These are phyloP conservation scores for Bombyx huttoni DNA, from an alignment of 2,888 invertebrate genomes.

Conservation along the genomic window DNA sequence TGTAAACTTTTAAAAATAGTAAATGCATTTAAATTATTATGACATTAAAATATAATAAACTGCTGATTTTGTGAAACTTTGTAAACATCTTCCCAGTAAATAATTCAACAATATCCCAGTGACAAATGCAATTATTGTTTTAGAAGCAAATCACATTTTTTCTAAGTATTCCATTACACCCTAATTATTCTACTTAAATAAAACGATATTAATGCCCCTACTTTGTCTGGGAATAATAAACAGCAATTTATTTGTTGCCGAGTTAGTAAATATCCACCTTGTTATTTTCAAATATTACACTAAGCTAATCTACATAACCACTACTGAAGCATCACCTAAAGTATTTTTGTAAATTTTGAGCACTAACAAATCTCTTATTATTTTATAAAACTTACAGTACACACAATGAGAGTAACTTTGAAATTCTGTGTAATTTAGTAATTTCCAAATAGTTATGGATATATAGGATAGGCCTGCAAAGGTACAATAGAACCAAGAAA, in stretches of 20 bases:
- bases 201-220: background rate
- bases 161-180: background rate
- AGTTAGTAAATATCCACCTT: background rate
- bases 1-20: conserved; percentile 42
- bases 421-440: too few relatives aligned
- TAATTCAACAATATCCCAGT: background rate
- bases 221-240: background rate
- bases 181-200: background rate
- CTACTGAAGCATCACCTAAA: background rate
- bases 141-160: background rate
- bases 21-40: conserved; percentile 37
- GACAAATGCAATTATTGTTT: background rate
- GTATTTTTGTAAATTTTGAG: background rate
- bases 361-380: background rate
- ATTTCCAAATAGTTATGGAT: too few relatives aligned
- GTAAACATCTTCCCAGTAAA: background rate
- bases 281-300: background rate
- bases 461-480: too few relatives aligned
- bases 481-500: too few relatives aligned
- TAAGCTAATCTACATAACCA: background rate
- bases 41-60: background rate
- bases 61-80: background rate
- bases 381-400: background rate
- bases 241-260: background rate
- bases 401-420: background rate